A percentile compares a stretch with the other conserved stretches of the same genome.
These are phyloP conservation scores for Tetragnatha versicolor DNA, from an alignment of 1,140 invertebrate species.

Conservation along the genomic window DNA sequence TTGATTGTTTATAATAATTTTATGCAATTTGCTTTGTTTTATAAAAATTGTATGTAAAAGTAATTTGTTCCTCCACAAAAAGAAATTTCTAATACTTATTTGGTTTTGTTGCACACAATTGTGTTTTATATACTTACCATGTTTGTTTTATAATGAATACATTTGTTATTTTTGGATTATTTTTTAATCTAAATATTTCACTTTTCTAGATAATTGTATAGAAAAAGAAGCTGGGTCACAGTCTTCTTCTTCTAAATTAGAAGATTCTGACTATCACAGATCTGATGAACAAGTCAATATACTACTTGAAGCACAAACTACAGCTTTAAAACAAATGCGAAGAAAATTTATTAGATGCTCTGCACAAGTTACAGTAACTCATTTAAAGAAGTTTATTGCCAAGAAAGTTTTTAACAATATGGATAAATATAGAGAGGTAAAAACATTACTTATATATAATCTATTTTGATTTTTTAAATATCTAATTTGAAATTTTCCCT, in stretches of 20 bases:
- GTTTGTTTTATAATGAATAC: no score
- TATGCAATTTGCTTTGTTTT: no score
- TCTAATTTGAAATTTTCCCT: neutral
- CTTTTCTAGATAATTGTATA: conserved; percentile 45
- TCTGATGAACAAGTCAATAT: conserved; percentile 96
- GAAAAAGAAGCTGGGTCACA: conserved; percentile 59
- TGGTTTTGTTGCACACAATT: no score
- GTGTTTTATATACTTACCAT: no score
- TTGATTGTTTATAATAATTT: no score
- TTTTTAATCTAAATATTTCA: neutral
- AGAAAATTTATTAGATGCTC: conserved; percentile 91
- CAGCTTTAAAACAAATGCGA: conserved; percentile 78
- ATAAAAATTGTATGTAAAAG: no score
- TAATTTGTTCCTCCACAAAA: no score
- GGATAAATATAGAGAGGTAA: conserved; percentile 95
- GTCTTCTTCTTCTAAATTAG: conserved; percentile 59
- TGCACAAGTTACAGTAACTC: conserved; percentile 93
- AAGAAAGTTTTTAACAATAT: conserved; percentile 90
- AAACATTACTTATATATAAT: conserved; percentile 61
- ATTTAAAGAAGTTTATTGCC: conserved; percentile 97
- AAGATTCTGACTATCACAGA: conserved; percentile 88
- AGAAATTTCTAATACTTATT: no score
- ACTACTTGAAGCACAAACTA: conserved; percentile 81
- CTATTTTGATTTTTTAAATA: conserved; percentile 5
- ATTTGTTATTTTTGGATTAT: no score